Percentiles rank a stretch among this genome's conserved stretches.
phyloP scores from a whole-genome alignment of 2,888 invertebrate species.

The Azorinus chamasolen region DNA sequence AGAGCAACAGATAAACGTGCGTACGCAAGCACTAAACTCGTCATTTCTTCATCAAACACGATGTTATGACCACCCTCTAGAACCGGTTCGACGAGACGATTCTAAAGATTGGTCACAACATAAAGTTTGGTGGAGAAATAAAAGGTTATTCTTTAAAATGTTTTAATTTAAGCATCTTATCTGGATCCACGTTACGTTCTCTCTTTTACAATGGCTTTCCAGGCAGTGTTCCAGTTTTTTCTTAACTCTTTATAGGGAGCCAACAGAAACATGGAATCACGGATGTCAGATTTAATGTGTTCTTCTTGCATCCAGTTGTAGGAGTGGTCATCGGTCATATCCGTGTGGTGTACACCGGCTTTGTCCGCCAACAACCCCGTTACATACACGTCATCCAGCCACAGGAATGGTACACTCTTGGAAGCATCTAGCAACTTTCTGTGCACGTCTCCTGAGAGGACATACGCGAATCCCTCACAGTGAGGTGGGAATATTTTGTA shows the following conservation, averaged over 20 bases:
- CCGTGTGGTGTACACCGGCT: slow-evolving; percentile 43
- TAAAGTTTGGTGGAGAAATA: too few species aligned
- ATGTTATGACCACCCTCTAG: too few species aligned
- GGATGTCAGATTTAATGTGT: slow-evolving; percentile 19
- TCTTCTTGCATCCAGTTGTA: slow-evolving; percentile 41
- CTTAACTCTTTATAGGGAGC: slow-evolving; percentile 20
- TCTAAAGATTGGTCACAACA: too few species aligned
- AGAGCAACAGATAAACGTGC: too few species aligned
- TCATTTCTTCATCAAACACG: too few species aligned
- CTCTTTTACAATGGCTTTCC: slow-evolving; percentile 11
- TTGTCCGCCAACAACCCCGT: slow-evolving; percentile 70
- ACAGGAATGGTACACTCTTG: slow-evolving; percentile 52
- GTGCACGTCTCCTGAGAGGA: slow-evolving; percentile 34
- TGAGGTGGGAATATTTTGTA: slow-evolving; percentile 71
- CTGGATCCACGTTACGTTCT: too few species aligned
- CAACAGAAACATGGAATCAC: slow-evolving; percentile 26
- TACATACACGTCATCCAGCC: slow-evolving; percentile 78
- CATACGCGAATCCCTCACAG: slow-evolving; percentile 69
- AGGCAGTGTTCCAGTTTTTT: slow-evolving; percentile 36
- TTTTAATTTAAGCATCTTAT: too few species aligned
- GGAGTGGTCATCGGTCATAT: slow-evolving; percentile 29
- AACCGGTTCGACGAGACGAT: too few species aligned
- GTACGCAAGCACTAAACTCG: too few species aligned
- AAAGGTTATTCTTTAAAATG: too few species aligned
- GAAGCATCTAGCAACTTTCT: slow-evolving; percentile 37